A percentile compares a stretch with the other conserved stretches of the same genome.
phyloP scores from a whole-genome alignment of 2,888 invertebrate genomes.

The Agelastica alni region DNA sequence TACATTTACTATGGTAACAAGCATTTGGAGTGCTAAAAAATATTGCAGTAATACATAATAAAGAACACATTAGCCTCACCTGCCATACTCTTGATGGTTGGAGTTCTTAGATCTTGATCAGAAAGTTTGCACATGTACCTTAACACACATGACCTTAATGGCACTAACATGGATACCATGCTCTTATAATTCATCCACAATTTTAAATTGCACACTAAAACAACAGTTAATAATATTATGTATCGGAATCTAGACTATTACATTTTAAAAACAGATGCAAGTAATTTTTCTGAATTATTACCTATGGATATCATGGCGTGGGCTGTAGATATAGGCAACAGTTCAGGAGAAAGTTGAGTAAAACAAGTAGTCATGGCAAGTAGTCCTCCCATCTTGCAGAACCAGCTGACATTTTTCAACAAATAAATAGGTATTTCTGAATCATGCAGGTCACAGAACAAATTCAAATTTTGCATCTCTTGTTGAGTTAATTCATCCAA shows the following conservation, averaged over 20 bases:
- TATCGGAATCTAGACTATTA: neutral
- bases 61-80: too few species aligned
- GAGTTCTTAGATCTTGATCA: slow-evolving; percentile 87
- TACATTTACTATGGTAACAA: neutral
- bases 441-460: slow-evolving; percentile 90
- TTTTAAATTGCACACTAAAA: slow-evolving; percentile 83
- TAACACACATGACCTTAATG: slow-evolving; percentile 82
- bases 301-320: slow-evolving; percentile 87
- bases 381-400: slow-evolving; percentile 89
- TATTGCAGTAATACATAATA: neutral
- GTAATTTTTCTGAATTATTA: too few species aligned
- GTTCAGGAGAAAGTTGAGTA: slow-evolving; percentile 72
- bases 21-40: neutral
- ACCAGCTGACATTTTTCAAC: slow-evolving; percentile 88
- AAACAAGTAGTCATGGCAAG: slow-evolving; percentile 87
- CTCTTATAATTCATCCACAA: slow-evolving; percentile 92
- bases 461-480: slow-evolving; percentile 77
- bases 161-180: slow-evolving; percentile 85
- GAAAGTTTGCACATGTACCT: slow-evolving; percentile 92
- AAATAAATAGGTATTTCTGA: slow-evolving; percentile 90
- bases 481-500: slow-evolving; percentile 82
- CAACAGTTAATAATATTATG: too few species aligned
- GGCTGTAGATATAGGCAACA: slow-evolving; percentile 83
- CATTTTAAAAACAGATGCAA: too few species aligned
- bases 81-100: slow-evolving; percentile 90